Evolutionary conservation across 2,888 invertebrate species (phyloP).

Genomic region (Pristionchus mayeri): DNA sequence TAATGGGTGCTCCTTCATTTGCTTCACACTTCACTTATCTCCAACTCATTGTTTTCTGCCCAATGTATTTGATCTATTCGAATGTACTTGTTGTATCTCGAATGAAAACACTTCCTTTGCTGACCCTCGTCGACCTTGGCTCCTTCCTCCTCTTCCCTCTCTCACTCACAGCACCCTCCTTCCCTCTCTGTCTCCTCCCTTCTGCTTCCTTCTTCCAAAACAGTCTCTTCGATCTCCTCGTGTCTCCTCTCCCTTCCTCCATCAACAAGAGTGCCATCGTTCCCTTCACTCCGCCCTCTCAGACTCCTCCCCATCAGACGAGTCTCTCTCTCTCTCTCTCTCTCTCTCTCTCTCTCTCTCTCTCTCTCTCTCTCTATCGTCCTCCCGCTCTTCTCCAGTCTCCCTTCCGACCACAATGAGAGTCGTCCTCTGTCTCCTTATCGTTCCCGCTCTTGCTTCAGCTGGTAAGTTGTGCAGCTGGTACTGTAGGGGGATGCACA

Average conservation of each 20-base stretch:
- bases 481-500: background rate
- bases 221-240: slow-evolving; percentile 43
- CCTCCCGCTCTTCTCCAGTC: background rate
- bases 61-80: background rate
- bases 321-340: background rate
- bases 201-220: slow-evolving; percentile 33
- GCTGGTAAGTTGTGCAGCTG: slow-evolving; percentile 23
- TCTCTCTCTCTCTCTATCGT: background rate
- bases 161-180: slow-evolving; percentile 44
- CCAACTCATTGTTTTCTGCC: background rate
- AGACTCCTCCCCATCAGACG: slow-evolving; percentile 12
- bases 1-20: slow-evolving; percentile 11
- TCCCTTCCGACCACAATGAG: no score
- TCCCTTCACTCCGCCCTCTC: background rate
- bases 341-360: background rate
- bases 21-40: background rate
- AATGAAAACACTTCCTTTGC: slow-evolving; percentile 9
- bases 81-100: background rate
- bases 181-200: slow-evolving; percentile 48
- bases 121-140: background rate
- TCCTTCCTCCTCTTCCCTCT: slow-evolving; percentile 40
- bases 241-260: slow-evolving; percentile 31
- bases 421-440: slow-evolving; percentile 29
- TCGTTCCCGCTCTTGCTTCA: slow-evolving; percentile 38
- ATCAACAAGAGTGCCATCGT: slow-evolving; percentile 39